Conservation (phyloP, 2,113 vertebrate species). For the Atlantisia rogersi region DNA sequence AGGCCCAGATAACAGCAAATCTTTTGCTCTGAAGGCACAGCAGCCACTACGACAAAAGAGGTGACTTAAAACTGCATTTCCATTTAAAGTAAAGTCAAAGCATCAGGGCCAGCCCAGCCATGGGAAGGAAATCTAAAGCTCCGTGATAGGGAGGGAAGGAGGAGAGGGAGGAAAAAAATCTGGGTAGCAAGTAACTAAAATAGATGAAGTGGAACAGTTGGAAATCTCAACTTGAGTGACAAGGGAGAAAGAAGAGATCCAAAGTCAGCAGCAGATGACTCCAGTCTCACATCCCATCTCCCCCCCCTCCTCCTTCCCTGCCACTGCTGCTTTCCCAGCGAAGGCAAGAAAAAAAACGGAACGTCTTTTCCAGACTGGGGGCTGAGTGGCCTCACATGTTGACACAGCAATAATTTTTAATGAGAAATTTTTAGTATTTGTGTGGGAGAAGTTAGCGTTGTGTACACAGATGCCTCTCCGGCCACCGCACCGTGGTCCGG, state of each 20-base stretch:
- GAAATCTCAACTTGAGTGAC: slow-evolving; percentile 51
- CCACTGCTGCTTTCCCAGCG: slow-evolving; percentile 31
- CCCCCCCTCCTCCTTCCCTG: neutral
- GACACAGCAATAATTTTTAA: slow-evolving; percentile 88
- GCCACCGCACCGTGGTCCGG: slow-evolving; percentile 62
- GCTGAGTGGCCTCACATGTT: slow-evolving; percentile 78
- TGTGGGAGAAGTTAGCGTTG: slow-evolving; percentile 84
- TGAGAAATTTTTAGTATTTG: slow-evolving; percentile 85
- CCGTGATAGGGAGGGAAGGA: neutral
- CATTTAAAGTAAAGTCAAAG: slow-evolving; percentile 68
- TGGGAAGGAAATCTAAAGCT: slow-evolving; percentile 61
- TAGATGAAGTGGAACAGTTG: slow-evolving; percentile 61
- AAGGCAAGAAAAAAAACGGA: slow-evolving; percentile 45
- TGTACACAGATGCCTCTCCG: slow-evolving; percentile 87
- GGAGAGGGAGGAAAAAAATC: neutral
- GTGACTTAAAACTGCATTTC: slow-evolving; percentile 54
- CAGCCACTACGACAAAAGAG: neutral
- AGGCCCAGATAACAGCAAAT: slow-evolving; percentile 48
- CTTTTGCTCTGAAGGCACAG: slow-evolving; percentile 36
- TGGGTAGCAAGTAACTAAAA: slow-evolving; percentile 61
- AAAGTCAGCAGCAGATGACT: slow-evolving; percentile 67
- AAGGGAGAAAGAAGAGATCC: slow-evolving; percentile 54
- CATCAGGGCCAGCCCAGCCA: neutral
- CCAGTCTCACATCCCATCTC: slow-evolving; percentile 51
- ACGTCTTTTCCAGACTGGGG: slow-evolving; percentile 81